Conservation (phyloP, 2,113 vertebrate genomes). For the Campylorhamphus procurvoides region DNA sequence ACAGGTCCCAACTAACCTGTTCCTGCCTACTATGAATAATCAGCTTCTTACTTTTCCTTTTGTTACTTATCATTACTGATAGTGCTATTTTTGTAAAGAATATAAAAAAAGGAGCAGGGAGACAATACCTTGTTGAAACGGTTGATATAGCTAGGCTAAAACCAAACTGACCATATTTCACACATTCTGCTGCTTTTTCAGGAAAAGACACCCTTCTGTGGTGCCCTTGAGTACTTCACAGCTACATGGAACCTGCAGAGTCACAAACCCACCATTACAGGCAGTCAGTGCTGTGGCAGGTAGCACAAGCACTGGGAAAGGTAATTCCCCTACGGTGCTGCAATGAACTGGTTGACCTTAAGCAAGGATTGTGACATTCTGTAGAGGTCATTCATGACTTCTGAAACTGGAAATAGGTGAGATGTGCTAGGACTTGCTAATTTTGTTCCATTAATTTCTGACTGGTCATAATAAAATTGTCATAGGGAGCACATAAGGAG, state of each 20-base stretch:
- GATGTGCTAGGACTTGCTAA: neutral
- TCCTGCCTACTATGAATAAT: neutral
- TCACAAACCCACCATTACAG: fast-evolving
- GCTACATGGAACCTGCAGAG: neutral
- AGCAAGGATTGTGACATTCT: neutral
- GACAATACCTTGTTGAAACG: neutral
- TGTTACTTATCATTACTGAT: neutral
- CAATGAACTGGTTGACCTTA: neutral
- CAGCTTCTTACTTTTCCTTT: neutral
- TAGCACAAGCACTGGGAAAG: neutral
- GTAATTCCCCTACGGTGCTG: neutral
- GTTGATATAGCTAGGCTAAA: neutral
- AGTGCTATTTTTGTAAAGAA: neutral
- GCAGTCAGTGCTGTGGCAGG: fast-evolving
- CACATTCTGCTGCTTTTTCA: neutral
- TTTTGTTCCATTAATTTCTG: neutral
- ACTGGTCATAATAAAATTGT: neutral
- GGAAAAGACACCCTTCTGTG: neutral
- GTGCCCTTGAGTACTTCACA: neutral
- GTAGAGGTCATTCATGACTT: neutral
- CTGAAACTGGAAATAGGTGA: neutral
- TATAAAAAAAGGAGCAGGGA: neutral
- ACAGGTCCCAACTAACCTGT: neutral
- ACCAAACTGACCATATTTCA: neutral
- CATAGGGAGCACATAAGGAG: neutral